phyloP scores from a whole-genome alignment of 1,140 invertebrate genomes.

The Sipha flava region DNA sequence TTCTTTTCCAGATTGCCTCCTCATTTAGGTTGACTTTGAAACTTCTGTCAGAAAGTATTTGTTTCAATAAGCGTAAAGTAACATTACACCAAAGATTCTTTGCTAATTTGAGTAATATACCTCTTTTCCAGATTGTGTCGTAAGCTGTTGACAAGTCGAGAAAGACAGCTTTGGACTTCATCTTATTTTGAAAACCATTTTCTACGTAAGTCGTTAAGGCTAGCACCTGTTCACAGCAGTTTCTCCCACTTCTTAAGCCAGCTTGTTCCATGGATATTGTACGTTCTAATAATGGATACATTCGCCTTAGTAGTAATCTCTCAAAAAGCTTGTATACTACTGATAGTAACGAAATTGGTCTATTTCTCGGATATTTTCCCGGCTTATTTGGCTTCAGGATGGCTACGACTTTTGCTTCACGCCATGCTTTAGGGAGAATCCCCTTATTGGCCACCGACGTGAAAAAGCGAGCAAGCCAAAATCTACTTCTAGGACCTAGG shows the following conservation, averaged over 20 bases:
- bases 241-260: slow-evolving; percentile 28
- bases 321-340: not conserved
- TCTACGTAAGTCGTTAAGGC: slow-evolving; percentile 23
- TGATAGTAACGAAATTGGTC: not conserved
- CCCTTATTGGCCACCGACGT: too few relatives aligned
- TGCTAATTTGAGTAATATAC: slow-evolving; percentile 26
- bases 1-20: not conserved
- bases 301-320: not conserved
- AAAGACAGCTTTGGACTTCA: not conserved
- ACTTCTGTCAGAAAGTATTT: slow-evolving; percentile 29
- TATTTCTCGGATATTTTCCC: not conserved
- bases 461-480: too few relatives aligned
- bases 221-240: slow-evolving; percentile 30
- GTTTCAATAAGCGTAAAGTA: slow-evolving; percentile 11
- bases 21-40: not conserved
- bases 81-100: slow-evolving; percentile 10
- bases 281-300: not conserved
- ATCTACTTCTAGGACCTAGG: too few relatives aligned
- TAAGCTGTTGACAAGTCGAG: slow-evolving; percentile 2
- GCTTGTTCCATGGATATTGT: slow-evolving; percentile 15
- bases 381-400: too few relatives aligned
- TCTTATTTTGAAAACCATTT: slow-evolving; percentile 28
- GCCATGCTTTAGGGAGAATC: too few relatives aligned
- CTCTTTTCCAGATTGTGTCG: slow-evolving; percentile 9
- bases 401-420: too few relatives aligned